Base-by-base conservation (phyloP, 1,140 invertebrate species). In the Lanistes nyassanus region DNA sequence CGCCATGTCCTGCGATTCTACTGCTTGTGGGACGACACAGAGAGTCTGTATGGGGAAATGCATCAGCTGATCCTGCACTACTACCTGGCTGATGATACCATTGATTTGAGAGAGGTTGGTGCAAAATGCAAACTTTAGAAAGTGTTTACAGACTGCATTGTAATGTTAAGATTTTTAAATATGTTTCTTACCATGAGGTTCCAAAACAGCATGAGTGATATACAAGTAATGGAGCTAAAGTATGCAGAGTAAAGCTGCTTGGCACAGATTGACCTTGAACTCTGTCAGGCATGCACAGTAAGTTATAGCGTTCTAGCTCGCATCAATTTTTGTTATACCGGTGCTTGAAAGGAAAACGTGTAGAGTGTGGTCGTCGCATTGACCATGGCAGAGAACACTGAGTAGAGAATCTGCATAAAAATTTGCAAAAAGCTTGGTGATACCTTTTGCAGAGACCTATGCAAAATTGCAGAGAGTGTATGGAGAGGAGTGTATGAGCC, bases 71-170 rank as follows among this genome's bases (percentile, higher is more conserved):
- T 89, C 55, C 74, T 90, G 16, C 86, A 89, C 74, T 90, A 90
- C 76, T 89, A 88, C 83, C 80, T 90, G n/a, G 83, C 87, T 65
- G 88, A 90, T 82, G 89, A 90, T 73, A 90, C 89, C 0, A 88
- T 90, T 62, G 89, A 90, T 78, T 86, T 90, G 53, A 78, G 84
- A 60, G 88, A 89, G 78, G 82, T 67, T 34, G 16, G 7, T 23
- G 31, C 11, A 4, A 58, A n/a, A 23, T 51, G 16, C 23, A 31
- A 31, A 60, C n/a, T 31, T 11, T 60, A 26, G 3, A 23, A 53
- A 13, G 51, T 23, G 23, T 53, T 13, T 23, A 53, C 51, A 53
- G 13, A 53, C 51, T 13, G 51, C 23, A 13, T 53, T 53, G 51
- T 53, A 13, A 13, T 53, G 23, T 53, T n/a, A 23, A 13, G 13